Conservation (phyloP, 1,140 invertebrate genomes). For the Dysdera silvatica region DNA sequence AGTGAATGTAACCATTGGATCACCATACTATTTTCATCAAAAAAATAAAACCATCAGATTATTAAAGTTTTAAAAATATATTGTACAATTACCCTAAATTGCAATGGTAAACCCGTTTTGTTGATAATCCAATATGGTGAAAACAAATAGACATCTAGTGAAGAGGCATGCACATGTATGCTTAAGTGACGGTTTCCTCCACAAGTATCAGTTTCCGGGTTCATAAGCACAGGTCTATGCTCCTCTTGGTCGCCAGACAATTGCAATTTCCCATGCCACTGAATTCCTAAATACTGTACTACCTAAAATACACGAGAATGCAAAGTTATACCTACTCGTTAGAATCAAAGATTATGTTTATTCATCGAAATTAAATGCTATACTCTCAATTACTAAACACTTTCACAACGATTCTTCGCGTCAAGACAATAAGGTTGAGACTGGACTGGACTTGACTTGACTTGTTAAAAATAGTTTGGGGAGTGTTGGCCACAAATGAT, state of each 20-base stretch:
- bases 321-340: neutral
- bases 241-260: slow-evolving; percentile 60
- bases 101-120: slow-evolving; percentile 68
- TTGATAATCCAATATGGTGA: slow-evolving; percentile 87
- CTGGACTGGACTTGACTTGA: too few species aligned
- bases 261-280: slow-evolving; percentile 62
- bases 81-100: slow-evolving; percentile 67
- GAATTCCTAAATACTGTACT: slow-evolving; percentile 56
- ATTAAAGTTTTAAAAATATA: slow-evolving; percentile 14
- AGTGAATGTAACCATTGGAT: too few species aligned
- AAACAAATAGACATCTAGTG: slow-evolving; percentile 60
- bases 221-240: slow-evolving; percentile 54
- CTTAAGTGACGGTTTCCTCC: slow-evolving; percentile 57
- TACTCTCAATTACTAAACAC: too few species aligned
- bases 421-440: too few species aligned
- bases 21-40: too few species aligned
- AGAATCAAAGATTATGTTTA: too few species aligned
- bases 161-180: slow-evolving; percentile 57
- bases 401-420: too few species aligned
- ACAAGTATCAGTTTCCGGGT: slow-evolving; percentile 54
- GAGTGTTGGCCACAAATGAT: too few species aligned
- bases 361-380: too few species aligned
- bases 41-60: neutral
- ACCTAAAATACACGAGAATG: slow-evolving; percentile 42
- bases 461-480: too few species aligned